Percentiles rank a stretch among this genome's conserved stretches.
phyloP scores from a whole-genome alignment of 2,888 invertebrate species.

The Erynnis tages region DNA sequence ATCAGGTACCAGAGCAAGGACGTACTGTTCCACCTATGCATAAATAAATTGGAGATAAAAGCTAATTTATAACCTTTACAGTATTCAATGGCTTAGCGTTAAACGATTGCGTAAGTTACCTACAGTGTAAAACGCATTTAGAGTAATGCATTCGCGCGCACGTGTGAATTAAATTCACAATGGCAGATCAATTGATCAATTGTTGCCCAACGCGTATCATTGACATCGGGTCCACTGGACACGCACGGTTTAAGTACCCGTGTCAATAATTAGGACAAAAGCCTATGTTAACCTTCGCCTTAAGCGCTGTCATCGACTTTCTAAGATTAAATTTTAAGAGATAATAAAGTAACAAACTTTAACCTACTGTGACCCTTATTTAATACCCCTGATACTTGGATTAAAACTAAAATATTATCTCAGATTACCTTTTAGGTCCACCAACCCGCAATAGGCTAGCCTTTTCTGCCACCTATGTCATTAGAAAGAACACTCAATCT shows the following conservation, averaged over 20 bases:
- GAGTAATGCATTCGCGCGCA: conserved; percentile 39
- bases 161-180: conserved; percentile 49
- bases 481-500: too few species aligned
- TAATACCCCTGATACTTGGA: too few species aligned
- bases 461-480: too few species aligned
- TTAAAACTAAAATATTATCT: too few species aligned
- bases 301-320: too few species aligned
- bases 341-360: too few species aligned
- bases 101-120: conserved; percentile 31
- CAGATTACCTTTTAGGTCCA: too few species aligned
- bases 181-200: conserved; percentile 23
- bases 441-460: too few species aligned
- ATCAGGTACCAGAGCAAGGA: too few species aligned
- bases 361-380: too few species aligned
- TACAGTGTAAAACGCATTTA: conserved; percentile 30
- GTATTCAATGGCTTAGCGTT: conserved; percentile 5
- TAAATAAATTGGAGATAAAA: neutral
- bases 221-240: conserved; percentile 11
- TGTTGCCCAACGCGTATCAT: conserved; percentile 17
- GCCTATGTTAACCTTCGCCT: neutral
- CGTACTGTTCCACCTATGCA: too few species aligned
- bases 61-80: conserved; percentile 3
- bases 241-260: neutral
- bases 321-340: too few species aligned
- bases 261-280: neutral